Base-by-base conservation (phyloP, 2,888 invertebrate genomes). In the Drosophila lacicola region DNA sequence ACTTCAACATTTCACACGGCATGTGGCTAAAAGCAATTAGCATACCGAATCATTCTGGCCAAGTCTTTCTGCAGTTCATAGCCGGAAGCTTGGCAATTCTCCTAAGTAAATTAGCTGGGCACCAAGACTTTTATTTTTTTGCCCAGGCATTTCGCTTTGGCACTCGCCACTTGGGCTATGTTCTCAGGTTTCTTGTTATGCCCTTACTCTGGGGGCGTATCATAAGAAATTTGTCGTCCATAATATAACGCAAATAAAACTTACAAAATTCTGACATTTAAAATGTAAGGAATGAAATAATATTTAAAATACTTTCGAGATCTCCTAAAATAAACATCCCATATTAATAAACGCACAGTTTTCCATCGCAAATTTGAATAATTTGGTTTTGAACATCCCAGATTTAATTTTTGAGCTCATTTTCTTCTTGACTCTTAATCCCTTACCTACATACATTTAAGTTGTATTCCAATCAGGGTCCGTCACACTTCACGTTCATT, bases 11-110 rank as follows among this genome's bases (percentile, higher is more conserved):
- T 51, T 55, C 19, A 46, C 65, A 54, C 54, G 34, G 53, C 46
- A 66, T 33, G 10, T 14, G 39, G 42, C 44, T n/a, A 64, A 71
- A 68, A 71, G 50, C 55, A 68, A 68, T 81, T 68, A 69, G 65
- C 78, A 64, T 63, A 78, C 25, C 53, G 69, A 70, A 49, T 71
- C 47, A 67, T 53, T 53, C 41, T 47, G 34, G 37, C 21, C 53
- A 51, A 50, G 42, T 60, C 51, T 56, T 46, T 45, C 3, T 55
- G 13, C 58, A 41, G 34, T 47, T 49, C 25, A 37, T 9, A 47
- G 63, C 56, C 75, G 79, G 68, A 70, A 79, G 75, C 63, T 60
- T 36, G 47, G 39, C 51, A 41, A 51, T 60, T 62, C 51, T 65
- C 14, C 33, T 37, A 46, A 73, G 44, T 68, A 63, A 63, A 63